phyloP scores from a whole-genome alignment of 2,797 vertebrate species.

The Xenops minutus region DNA sequence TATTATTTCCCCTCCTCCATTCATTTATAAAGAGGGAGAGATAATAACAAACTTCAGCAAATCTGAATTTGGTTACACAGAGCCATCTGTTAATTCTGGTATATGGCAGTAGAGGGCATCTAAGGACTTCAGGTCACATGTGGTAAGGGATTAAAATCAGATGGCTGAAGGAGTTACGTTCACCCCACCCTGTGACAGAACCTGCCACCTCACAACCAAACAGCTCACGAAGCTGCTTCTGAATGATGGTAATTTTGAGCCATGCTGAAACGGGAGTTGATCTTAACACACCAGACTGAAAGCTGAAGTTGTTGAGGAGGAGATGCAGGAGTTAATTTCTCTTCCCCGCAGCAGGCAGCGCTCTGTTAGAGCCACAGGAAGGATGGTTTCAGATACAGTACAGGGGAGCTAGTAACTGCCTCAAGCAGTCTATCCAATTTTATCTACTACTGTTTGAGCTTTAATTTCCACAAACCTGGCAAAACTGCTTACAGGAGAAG shows the following conservation, averaged over 20 bases:
- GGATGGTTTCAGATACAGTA: background rate
- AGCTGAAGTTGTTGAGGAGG: background rate
- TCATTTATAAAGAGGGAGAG: background rate
- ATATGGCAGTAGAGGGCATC: conserved; percentile 57
- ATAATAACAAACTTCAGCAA: conserved; percentile 12
- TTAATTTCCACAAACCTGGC: background rate
- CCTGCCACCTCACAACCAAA: background rate
- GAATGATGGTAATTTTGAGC: background rate
- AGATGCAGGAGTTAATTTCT: background rate
- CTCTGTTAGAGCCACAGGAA: background rate
- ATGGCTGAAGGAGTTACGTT: background rate
- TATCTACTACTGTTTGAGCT: background rate
- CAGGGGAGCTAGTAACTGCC: background rate
- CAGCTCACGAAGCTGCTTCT: background rate
- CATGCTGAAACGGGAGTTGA: background rate
- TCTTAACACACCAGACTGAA: background rate
- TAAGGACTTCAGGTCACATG: conserved; percentile 59
- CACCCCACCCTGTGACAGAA: background rate
- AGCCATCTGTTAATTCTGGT: conserved; percentile 55
- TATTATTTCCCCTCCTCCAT: background rate
- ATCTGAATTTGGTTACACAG: conserved; percentile 3
- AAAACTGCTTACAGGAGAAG: background rate
- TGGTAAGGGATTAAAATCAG: conserved; percentile 42
- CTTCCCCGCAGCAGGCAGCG: background rate
- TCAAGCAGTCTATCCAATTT: background rate